These are phyloP conservation scores for Anabacerthia variegaticeps DNA, from an alignment of 2,797 vertebrate genomes.

Conservation along the genomic window DNA sequence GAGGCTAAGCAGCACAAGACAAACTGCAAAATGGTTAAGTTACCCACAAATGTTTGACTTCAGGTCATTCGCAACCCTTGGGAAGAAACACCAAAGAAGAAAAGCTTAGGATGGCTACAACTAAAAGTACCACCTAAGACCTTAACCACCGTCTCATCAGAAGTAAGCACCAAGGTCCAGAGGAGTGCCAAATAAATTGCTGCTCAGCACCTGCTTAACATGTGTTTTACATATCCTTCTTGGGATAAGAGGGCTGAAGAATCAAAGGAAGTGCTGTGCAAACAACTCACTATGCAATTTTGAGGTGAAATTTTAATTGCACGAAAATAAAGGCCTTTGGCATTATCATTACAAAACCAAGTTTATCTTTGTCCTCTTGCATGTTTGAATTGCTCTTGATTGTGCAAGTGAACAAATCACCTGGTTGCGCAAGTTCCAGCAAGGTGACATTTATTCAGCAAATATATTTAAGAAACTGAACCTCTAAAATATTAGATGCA, in stretches of 20 bases:
- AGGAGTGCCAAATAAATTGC: not conserved
- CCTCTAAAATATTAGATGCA: not conserved
- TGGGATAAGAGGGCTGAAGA: not conserved
- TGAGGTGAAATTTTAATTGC: conserved; percentile 14
- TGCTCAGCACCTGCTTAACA: not conserved
- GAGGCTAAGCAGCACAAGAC: not conserved
- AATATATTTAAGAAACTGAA: not conserved
- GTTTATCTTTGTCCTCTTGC: conserved; percentile 29
- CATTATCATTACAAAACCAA: conserved; percentile 30
- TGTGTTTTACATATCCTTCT: not conserved
- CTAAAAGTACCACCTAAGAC: not conserved
- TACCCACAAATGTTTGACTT: not conserved
- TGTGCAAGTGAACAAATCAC: conserved; percentile 29
- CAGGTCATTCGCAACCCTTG: not conserved
- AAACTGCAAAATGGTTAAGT: not conserved
- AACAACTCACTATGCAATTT: not conserved
- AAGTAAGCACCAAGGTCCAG: not conserved
- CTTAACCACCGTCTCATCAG: not conserved
- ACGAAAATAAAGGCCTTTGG: conserved; percentile 36
- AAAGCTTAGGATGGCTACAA: not conserved
- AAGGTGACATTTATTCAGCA: conserved; percentile 1
- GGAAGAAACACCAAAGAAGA: not conserved
- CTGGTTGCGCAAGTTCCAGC: not conserved
- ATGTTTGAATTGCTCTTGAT: conserved; percentile 1
- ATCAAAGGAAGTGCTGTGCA: not conserved